Percentiles rank a stretch among this genome's conserved stretches.
phyloP scores from a whole-genome alignment of 2,113 vertebrate genomes.

The Opisthocomus hoazin region DNA sequence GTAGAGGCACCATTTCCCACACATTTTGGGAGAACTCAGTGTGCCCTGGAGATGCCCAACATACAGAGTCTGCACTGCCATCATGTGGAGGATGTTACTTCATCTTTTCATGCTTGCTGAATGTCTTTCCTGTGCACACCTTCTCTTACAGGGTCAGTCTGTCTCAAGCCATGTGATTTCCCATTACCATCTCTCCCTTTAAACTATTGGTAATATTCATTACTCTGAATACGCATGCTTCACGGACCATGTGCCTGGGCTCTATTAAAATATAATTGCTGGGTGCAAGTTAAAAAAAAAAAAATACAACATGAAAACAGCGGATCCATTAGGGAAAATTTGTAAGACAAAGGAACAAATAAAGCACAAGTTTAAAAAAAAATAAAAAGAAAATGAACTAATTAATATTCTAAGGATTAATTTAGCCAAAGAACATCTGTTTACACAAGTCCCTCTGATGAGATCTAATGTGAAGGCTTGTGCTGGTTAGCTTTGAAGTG shows the following conservation, averaged over 20 bases:
- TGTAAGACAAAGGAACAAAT: background rate
- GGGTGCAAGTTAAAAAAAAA: background rate
- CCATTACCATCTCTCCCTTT: background rate
- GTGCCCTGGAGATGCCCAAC: background rate
- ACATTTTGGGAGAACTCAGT: background rate
- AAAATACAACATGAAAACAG: background rate
- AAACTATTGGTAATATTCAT: background rate
- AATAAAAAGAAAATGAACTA: background rate
- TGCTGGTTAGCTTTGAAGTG: background rate
- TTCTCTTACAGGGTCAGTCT: background rate
- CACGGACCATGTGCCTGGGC: background rate
- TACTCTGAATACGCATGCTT: background rate
- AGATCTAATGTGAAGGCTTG: background rate
- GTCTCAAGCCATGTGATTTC: background rate
- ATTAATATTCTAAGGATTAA: background rate
- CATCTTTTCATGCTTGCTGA: background rate
- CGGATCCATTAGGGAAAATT: background rate
- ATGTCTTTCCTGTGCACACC: background rate
- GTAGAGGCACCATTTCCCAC: background rate
- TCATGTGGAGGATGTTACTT: background rate
- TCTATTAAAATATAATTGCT: background rate
- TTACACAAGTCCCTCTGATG: background rate
- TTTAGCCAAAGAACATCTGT: constrained; percentile 13
- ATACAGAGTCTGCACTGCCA: background rate
- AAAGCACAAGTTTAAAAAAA: background rate